phyloP scores from a whole-genome alignment of 2,797 vertebrate species.

The Ptychobarbus kaznakovi region DNA sequence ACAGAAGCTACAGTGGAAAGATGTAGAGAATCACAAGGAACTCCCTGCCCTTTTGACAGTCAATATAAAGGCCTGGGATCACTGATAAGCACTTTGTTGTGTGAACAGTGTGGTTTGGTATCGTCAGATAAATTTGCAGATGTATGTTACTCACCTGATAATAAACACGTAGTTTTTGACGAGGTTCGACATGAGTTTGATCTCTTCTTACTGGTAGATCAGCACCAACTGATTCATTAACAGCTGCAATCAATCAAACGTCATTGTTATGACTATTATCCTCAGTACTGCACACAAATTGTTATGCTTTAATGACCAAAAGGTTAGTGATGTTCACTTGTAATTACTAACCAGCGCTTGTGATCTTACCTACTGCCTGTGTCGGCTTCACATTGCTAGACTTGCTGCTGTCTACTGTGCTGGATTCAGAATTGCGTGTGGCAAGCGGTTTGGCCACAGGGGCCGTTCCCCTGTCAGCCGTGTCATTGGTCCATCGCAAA shows the following conservation, averaged over 20 bases:
- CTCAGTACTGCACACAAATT: not conserved
- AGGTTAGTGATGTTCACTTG: not conserved
- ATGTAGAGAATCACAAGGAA: constrained; percentile 66
- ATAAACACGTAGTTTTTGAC: constrained; percentile 88
- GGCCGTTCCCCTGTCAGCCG: constrained; percentile 82
- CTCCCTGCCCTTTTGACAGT: constrained; percentile 83
- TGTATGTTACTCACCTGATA: constrained; percentile 82
- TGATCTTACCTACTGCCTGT: constrained; percentile 80
- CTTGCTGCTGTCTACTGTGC: constrained; percentile 80
- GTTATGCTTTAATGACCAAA: not conserved
- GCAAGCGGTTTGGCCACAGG: constrained; percentile 87
- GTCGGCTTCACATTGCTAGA: constrained; percentile 81
- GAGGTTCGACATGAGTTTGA: constrained; percentile 81
- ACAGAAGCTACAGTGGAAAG: constrained; percentile 76
- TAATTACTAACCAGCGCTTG: not conserved
- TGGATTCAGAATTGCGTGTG: constrained; percentile 86
- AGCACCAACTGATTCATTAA: constrained; percentile 83
- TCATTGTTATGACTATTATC: not conserved
- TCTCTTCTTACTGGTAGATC: constrained; percentile 84
- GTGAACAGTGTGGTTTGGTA: not conserved
- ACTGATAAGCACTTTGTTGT: constrained; percentile 73
- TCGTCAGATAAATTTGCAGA: not conserved
- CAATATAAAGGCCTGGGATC: constrained; percentile 79
- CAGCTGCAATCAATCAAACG: constrained; percentile 69
- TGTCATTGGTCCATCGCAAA: constrained; percentile 86